Evolutionary conservation across 2,797 vertebrate species (phyloP).

Genomic region (Arctocebus calabarensis): DNA sequence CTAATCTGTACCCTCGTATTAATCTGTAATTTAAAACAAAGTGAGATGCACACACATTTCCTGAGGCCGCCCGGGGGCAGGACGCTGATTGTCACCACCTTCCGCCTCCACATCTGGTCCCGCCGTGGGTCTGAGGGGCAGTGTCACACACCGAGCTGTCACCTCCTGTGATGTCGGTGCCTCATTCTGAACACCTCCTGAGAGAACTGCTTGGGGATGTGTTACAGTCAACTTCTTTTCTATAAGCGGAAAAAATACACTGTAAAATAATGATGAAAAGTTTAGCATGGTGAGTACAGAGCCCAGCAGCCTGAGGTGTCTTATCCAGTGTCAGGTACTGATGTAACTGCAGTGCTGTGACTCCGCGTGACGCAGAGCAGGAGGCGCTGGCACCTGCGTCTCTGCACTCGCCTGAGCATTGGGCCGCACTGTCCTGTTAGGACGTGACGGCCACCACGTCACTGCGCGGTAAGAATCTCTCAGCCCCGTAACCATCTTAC

Average conservation of each 20-base stretch:
- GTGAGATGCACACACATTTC: not conserved
- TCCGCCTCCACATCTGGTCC: not conserved
- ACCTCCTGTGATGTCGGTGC: not conserved
- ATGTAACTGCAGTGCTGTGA: not conserved
- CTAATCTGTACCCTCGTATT: no score
- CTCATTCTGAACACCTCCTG: not conserved
- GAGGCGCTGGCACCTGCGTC: not conserved
- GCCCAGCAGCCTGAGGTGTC: not conserved
- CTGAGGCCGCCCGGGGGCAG: no score
- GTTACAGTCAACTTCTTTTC: not conserved
- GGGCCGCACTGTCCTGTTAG: not conserved
- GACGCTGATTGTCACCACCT: not conserved
- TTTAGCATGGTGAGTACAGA: not conserved
- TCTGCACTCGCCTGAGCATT: no score
- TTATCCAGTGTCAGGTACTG: not conserved
- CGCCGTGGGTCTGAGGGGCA: not conserved
- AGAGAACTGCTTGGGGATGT: not conserved
- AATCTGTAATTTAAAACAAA: no score
- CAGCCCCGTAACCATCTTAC: not conserved
- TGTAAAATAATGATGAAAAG: not conserved
- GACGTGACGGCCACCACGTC: not conserved
- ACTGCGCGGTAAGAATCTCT: not conserved
- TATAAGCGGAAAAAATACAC: not conserved
- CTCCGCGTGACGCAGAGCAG: not conserved
- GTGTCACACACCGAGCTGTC: not conserved